These are phyloP conservation scores for Diabrotica virgifera DNA, from an alignment of 1,140 invertebrate species.

Conservation along the genomic window DNA sequence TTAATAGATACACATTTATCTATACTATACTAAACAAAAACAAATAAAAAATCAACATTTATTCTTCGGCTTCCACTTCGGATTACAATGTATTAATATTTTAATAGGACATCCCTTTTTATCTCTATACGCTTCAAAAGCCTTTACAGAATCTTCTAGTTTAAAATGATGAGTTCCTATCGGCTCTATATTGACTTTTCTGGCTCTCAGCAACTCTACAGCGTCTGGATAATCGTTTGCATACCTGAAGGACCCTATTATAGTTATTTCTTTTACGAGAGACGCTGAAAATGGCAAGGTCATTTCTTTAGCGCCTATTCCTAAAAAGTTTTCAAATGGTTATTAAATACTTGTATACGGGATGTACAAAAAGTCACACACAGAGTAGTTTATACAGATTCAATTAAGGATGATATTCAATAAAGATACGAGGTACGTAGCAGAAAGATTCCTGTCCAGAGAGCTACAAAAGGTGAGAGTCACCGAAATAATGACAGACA, in stretches of 20 bases:
- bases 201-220: slow-evolving; percentile 75
- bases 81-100: slow-evolving; percentile 83
- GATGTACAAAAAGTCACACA: neutral
- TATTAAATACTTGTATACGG: neutral
- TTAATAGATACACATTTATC: too few species aligned
- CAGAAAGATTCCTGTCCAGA: too few species aligned
- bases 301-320: slow-evolving; percentile 73
- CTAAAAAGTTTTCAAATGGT: slow-evolving; percentile 54
- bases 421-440: too few species aligned
- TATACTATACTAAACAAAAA: too few species aligned
- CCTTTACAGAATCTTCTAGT: slow-evolving; percentile 77
- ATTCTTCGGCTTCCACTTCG: slow-evolving; percentile 32
- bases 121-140: slow-evolving; percentile 77
- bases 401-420: too few species aligned
- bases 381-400: too few species aligned
- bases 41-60: too few species aligned
- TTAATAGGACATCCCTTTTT: slow-evolving; percentile 73
- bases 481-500: too few species aligned
- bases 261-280: slow-evolving; percentile 79
- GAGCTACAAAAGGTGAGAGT: too few species aligned
- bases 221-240: slow-evolving; percentile 85
- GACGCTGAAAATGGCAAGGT: slow-evolving; percentile 79
- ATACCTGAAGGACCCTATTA: slow-evolving; percentile 87
- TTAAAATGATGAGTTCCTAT: slow-evolving; percentile 87
- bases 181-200: slow-evolving; percentile 79